phyloP scores from a whole-genome alignment of 2,888 invertebrate species.

The Nysson spinosus region DNA sequence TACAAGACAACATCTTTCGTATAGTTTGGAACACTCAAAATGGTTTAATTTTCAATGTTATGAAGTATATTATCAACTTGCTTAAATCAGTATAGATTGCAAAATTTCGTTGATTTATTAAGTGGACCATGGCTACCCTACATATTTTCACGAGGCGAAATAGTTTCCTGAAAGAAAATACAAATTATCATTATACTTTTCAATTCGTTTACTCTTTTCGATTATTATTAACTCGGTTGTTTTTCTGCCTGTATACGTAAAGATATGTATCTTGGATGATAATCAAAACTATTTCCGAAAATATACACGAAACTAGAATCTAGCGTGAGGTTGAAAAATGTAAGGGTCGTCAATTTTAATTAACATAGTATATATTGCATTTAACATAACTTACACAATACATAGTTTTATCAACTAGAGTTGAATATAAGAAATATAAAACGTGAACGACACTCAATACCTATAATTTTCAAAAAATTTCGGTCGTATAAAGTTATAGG shows the following conservation, averaged over 20 bases:
- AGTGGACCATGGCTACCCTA: constrained; percentile 43
- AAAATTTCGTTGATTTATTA: constrained; percentile 32
- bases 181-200: constrained; percentile 37
- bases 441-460: constrained; percentile 22
- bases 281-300: constrained; percentile 25
- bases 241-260: constrained; percentile 19
- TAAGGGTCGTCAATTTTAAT: constrained; percentile 36
- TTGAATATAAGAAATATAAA: constrained; percentile 44
- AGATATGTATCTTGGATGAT: constrained; percentile 23
- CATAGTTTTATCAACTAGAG: constrained; percentile 27
- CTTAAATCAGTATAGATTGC: constrained; percentile 25
- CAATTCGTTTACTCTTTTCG: constrained; percentile 5
- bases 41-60: constrained; percentile 16
- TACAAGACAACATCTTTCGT: constrained; percentile 37
- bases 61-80: constrained; percentile 10
- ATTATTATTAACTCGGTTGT: constrained; percentile 1
- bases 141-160: constrained; percentile 30
- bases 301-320: constrained; percentile 26
- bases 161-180: constrained; percentile 50
- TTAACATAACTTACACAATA: constrained; percentile 43
- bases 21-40: constrained; percentile 28
- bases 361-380: constrained; percentile 45
- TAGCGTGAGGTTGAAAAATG: constrained; percentile 36
- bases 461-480: constrained; percentile 17
- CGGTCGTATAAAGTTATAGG: constrained; percentile 34